Evolutionary conservation across 2,797 vertebrate species (phyloP).

Genomic region (Gadopsis marmoratus): DNA sequence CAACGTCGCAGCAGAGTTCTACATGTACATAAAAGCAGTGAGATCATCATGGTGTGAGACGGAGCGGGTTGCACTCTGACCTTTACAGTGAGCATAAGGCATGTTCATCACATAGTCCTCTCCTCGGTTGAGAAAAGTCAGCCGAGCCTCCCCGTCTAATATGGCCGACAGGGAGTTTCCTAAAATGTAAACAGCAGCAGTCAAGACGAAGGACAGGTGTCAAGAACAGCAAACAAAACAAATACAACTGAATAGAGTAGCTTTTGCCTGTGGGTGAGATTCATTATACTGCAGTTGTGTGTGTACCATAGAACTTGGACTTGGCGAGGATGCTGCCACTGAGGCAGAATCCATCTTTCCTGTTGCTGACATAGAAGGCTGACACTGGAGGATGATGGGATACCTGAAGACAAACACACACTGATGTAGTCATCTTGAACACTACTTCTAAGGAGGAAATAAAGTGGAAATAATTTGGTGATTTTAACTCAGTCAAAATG

Average conservation of each 20-base stretch:
- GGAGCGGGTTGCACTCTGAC: constrained; percentile 73
- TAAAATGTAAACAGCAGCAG: constrained; percentile 57
- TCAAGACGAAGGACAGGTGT: background rate
- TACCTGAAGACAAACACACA: constrained; percentile 84
- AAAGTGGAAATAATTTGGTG: background rate
- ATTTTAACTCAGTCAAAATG: background rate
- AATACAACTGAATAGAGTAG: background rate
- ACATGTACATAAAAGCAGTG: background rate
- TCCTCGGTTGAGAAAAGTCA: constrained; percentile 95
- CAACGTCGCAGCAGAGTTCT: background rate
- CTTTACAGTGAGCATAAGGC: constrained; percentile 99
- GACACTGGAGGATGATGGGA: constrained; percentile 99
- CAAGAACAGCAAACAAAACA: no score
- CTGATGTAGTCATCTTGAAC: background rate
- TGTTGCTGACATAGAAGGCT: constrained; percentile 98
- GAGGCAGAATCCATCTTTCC: constrained; percentile 98
- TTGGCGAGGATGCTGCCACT: constrained; percentile 98
- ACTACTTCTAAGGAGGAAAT: background rate
- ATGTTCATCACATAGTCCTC: constrained; percentile 99
- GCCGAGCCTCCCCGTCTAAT: constrained; percentile 94
- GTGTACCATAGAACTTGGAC: constrained; percentile 97
- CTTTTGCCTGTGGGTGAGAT: background rate
- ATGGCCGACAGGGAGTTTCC: constrained; percentile 98
- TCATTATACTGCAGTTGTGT: background rate
- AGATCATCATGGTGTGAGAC: background rate